These are phyloP conservation scores for Aptenodytes patagonicus DNA, from an alignment of 2,113 vertebrate species.

Conservation along the genomic window DNA sequence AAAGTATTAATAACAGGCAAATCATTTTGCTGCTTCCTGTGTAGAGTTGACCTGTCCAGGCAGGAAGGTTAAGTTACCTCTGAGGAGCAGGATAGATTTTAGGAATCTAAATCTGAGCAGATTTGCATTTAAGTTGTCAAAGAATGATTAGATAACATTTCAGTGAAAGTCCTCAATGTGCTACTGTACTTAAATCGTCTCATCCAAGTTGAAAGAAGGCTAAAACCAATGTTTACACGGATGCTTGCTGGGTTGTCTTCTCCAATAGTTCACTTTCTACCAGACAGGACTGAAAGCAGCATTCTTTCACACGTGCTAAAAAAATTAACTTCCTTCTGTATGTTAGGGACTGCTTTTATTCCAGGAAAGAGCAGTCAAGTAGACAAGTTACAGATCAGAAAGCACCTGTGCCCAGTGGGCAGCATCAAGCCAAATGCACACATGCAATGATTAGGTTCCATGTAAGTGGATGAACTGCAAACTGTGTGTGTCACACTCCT, in stretches of 20 bases:
- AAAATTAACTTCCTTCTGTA: background rate
- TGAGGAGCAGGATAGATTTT: background rate
- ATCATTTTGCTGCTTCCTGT: background rate
- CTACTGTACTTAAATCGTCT: background rate
- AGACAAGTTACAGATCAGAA: background rate
- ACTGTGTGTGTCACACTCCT: background rate
- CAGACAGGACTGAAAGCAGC: background rate
- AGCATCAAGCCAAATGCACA: background rate
- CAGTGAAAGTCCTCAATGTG: background rate
- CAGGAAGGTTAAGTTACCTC: background rate
- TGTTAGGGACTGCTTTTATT: background rate
- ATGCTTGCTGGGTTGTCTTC: background rate
- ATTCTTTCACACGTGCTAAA: background rate
- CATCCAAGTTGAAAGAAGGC: background rate
- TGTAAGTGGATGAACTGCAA: background rate
- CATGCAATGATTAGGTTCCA: background rate
- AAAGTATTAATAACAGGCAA: background rate
- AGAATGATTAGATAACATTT: background rate
- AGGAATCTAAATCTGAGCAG: background rate
- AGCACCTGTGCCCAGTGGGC: background rate
- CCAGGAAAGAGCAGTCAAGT: background rate
- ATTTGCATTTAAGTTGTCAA: background rate
- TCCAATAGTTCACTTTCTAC: background rate
- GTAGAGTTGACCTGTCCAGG: background rate
- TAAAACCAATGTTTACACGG: background rate